These are phyloP conservation scores for Hylaeus anthracinus DNA, from an alignment of 1,140 invertebrate genomes.

Conservation along the genomic window DNA sequence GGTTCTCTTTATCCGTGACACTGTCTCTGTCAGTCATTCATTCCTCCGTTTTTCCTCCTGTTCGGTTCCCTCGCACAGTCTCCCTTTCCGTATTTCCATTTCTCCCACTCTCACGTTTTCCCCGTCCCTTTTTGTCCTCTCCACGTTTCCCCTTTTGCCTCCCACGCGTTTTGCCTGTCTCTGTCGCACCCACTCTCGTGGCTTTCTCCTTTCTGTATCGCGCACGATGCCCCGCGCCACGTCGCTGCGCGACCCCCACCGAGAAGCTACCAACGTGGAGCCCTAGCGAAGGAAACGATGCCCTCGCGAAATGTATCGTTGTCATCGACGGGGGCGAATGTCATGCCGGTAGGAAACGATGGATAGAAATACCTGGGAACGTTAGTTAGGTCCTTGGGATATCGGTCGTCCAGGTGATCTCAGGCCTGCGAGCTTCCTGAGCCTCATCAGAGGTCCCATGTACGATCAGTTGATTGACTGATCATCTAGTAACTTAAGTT, in stretches of 20 bases:
- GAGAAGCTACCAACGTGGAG: constrained; percentile 18
- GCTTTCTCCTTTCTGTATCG: not conserved
- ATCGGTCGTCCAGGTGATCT: too few species aligned
- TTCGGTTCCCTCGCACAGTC: constrained; percentile 29
- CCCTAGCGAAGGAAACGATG: constrained; percentile 28
- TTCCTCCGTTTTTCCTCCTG: constrained; percentile 41
- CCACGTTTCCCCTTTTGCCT: constrained; percentile 22
- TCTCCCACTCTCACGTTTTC: not conserved
- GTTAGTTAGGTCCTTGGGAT: too few species aligned
- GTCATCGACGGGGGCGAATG: too few species aligned
- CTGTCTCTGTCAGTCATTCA: constrained; percentile 42
- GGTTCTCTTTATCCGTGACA: not conserved
- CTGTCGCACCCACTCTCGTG: not conserved
- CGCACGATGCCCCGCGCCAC: not conserved
- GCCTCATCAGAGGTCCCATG: too few species aligned
- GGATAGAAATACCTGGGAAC: too few species aligned
- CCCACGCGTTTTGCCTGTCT: not conserved
- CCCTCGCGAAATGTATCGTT: constrained; percentile 26
- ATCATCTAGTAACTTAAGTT: too few species aligned
- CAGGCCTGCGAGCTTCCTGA: too few species aligned
- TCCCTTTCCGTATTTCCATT: constrained; percentile 34
- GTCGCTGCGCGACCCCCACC: constrained; percentile 24
- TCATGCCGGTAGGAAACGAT: too few species aligned
- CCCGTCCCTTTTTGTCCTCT: constrained; percentile 7
- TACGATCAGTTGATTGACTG: too few species aligned